Percentiles rank a stretch among this genome's conserved stretches.
Conservation (phyloP, 2,113 vertebrate species). For the Oenanthe oenanthe region DNA sequence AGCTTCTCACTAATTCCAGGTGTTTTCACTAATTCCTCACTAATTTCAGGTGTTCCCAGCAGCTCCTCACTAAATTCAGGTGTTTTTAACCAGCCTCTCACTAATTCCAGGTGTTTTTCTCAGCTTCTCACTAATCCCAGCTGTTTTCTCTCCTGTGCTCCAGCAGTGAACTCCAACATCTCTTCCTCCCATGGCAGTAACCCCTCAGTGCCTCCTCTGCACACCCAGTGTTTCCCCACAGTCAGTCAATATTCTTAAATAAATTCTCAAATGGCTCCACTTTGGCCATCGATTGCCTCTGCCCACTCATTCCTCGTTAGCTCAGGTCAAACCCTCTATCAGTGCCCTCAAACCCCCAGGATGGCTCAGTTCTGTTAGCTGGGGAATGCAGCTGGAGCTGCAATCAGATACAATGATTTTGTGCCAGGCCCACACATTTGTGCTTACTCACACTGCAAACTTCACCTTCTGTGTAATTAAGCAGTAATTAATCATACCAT, state of each 20-base stretch:
- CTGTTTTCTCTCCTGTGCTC: not conserved
- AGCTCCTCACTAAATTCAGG: not conserved
- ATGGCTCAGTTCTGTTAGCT: not conserved
- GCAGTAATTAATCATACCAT: not conserved
- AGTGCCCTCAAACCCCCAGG: not conserved
- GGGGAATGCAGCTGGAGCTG: not conserved
- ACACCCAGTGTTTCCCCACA: fast-evolving
- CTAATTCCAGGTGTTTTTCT: not conserved
- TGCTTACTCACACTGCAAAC: not conserved
- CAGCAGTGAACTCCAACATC: not conserved
- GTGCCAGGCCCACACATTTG: not conserved
- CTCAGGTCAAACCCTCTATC: not conserved
- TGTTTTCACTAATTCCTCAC: not conserved
- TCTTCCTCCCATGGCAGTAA: not conserved
- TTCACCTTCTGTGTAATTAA: not conserved
- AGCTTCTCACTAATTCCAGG: not conserved
- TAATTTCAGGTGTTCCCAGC: not conserved
- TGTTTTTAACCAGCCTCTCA: not conserved
- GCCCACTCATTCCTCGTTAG: not conserved
- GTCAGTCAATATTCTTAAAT: too few relatives aligned
- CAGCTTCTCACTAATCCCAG: not conserved
- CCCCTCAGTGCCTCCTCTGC: not conserved
- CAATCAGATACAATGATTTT: not conserved
- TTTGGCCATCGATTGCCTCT: not conserved
- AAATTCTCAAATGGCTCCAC: not conserved